Base-by-base conservation (phyloP, 2,888 invertebrate genomes). In the Malthinus flaveolus region DNA sequence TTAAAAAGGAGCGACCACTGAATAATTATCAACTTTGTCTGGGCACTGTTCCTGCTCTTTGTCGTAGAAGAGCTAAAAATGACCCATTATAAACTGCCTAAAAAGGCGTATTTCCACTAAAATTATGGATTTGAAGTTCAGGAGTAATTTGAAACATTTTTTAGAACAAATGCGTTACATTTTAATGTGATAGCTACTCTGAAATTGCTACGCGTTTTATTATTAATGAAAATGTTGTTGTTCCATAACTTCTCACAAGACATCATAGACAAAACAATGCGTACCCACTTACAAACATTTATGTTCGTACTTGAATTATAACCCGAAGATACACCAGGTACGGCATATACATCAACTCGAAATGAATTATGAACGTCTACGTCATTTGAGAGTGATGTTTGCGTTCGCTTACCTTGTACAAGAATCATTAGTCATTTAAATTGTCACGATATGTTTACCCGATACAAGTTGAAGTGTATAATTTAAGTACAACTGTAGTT, bases 401-500 rank as follows among this genome's bases (percentile, higher is more conserved):
- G 56, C 44, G 31, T 56, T 56, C 56, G 50, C 50, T 56, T 48
- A 56, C 51, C 51, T 50, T 23, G 39, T 36, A 50, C 39, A 32
- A 34, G 42, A 32, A 48, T 58, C 58, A 58, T 58, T 58, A 58
- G 39, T 58, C 58, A 58, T 58, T 58, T 52, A 58, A 58, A 58
- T 58, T 58, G 58, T 58, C 58, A 58, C 48, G 53, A 53, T 58
- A 53, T 58, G 58, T 58, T 58, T 58, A 58, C 58, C 23, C 34
- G 53, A 52, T 58, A 58, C 31, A 48, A 58, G 47, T 50, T 52
- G 52, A 53, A 53, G 53, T 58, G 31, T 45, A 47, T 42, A 53
- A 58, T 58, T 58, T 53, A 50, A 56, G 51, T 56, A 34, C 12
- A 44, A 48, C 32, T 35, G 45, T 49, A 47, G 46, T 49, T 56